Conservation (phyloP, 92 coral and sea anemone species). For the Metridium senile region DNA sequence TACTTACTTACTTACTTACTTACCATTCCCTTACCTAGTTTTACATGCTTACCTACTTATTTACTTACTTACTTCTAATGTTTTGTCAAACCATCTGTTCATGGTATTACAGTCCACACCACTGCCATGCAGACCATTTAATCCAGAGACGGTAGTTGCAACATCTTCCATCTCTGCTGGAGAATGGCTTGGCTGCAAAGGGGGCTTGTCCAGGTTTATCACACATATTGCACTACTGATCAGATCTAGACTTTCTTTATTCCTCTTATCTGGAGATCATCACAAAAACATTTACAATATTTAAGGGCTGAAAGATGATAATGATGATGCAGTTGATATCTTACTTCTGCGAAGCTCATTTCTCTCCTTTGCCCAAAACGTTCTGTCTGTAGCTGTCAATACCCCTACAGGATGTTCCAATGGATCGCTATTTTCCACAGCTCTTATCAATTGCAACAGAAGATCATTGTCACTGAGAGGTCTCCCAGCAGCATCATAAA, state of each 20-base stretch:
- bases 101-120: slow-evolving; percentile 82
- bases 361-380: slow-evolving; percentile 83
- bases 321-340: neutral
- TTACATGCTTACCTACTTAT: too few relatives aligned
- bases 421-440: slow-evolving; percentile 55
- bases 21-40: too few relatives aligned
- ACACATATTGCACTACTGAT: slow-evolving; percentile 82
- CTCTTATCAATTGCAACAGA: slow-evolving; percentile 56
- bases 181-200: slow-evolving; percentile 73
- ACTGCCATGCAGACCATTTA: slow-evolving; percentile 87
- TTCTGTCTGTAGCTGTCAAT: slow-evolving; percentile 79
- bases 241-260: slow-evolving; percentile 74
- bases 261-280: slow-evolving; percentile 72
- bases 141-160: slow-evolving; percentile 73
- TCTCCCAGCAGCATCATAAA: slow-evolving; percentile 61
- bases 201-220: slow-evolving; percentile 83
- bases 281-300: too few relatives aligned
- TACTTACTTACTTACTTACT: too few relatives aligned
- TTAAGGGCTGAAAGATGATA: too few relatives aligned
- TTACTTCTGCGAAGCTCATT: slow-evolving; percentile 72
- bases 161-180: slow-evolving; percentile 85
- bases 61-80: slow-evolving; percentile 60
- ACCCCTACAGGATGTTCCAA: slow-evolving; percentile 82
- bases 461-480: slow-evolving; percentile 79
- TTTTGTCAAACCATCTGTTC: slow-evolving; percentile 97